Evolutionary conservation across 2,113 vertebrate genomes (phyloP).

Genomic region (Hiodon tergisus): DNA sequence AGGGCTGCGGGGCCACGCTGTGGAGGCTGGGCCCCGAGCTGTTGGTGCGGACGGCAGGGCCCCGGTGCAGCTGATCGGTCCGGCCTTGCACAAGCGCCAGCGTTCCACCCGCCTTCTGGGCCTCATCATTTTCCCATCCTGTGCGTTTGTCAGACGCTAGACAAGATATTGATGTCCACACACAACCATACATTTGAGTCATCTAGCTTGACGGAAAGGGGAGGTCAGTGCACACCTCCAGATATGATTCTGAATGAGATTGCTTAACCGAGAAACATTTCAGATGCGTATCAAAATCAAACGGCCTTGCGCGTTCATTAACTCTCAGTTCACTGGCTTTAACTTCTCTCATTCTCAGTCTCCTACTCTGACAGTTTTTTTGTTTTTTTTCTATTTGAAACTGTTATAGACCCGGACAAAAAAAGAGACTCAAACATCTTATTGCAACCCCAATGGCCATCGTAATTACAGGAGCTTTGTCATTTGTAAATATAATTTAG

Average conservation of each 20-base stretch:
- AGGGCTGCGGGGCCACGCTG: neutral
- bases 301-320: conserved; percentile 42
- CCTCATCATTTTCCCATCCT: conserved; percentile 50
- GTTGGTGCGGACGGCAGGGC: conserved; percentile 27
- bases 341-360: conserved; percentile 15
- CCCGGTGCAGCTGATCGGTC: conserved; percentile 30
- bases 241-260: conserved; percentile 53
- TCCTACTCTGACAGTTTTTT: neutral
- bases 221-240: conserved; percentile 55
- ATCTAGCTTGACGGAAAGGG: conserved; percentile 48
- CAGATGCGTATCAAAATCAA: conserved; percentile 44
- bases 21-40: neutral
- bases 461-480: no score
- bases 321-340: neutral
- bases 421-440: no score
- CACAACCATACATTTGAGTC: conserved; percentile 58
- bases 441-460: no score
- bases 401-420: neutral
- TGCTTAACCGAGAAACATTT: conserved; percentile 41
- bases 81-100: conserved; percentile 39
- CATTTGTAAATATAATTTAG: no score
- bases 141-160: conserved; percentile 32
- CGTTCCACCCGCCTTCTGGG: conserved; percentile 47
- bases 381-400: neutral
- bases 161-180: conserved; percentile 44